Evolutionary conservation across 2,797 vertebrate genomes (phyloP).

Genomic region (Picus viridis): DNA sequence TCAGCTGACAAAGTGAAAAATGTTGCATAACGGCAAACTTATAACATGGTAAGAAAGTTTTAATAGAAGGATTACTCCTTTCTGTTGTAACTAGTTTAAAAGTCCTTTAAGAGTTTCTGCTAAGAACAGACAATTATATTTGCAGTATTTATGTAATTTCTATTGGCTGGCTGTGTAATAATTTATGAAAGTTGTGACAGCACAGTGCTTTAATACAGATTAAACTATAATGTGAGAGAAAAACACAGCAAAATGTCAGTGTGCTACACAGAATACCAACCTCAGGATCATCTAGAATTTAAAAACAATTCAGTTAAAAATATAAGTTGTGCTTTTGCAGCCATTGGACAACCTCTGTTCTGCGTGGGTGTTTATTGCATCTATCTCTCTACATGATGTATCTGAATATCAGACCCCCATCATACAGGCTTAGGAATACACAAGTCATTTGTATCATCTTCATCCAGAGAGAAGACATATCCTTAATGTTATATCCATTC

Average conservation of each 20-base stretch:
- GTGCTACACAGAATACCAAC: neutral
- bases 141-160: slow-evolving; percentile 67
- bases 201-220: slow-evolving; percentile 56
- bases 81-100: slow-evolving; percentile 64
- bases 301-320: slow-evolving; percentile 7
- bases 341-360: neutral
- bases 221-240: slow-evolving; percentile 28
- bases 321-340: neutral
- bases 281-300: slow-evolving; percentile 16
- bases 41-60: slow-evolving; percentile 56
- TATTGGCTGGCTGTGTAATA: slow-evolving; percentile 59
- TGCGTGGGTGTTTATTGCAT: neutral
- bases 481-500: neutral
- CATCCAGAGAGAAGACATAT: neutral
- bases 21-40: slow-evolving; percentile 52
- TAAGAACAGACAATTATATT: slow-evolving; percentile 49
- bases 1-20: slow-evolving; percentile 72
- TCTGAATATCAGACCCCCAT: neutral
- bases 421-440: neutral
- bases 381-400: neutral
- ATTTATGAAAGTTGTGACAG: slow-evolving; percentile 64
- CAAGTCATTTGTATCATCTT: neutral
- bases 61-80: slow-evolving; percentile 70
- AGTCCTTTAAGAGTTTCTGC: slow-evolving; percentile 56
- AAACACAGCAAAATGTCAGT: slow-evolving; percentile 21